Base-by-base conservation (phyloP, 1,140 invertebrate genomes). In the Gryon sp. region DNA sequence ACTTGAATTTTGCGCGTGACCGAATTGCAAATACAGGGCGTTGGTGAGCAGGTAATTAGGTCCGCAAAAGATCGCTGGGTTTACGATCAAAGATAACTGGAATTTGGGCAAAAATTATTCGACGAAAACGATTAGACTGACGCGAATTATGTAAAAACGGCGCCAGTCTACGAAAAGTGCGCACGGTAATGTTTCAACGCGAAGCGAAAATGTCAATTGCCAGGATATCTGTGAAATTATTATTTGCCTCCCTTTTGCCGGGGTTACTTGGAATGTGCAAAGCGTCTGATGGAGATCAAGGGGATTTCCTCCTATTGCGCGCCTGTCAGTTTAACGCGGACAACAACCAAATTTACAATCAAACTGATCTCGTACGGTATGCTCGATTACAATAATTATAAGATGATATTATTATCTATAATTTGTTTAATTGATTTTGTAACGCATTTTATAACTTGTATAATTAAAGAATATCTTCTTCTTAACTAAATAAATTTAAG, bases 351-450 rank as follows among this genome's bases (percentile, higher is more conserved):
- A 77, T 60, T 15, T 85, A 87, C n/a, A 66, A 79, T 14, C 57
- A 82, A 16, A 55, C 72, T 1, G 86, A 87, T 80, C 70, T 87
- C 9, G 16, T 88, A 9, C 52, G 70, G 87, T 88, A 57, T 84
- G 83, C 77, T 60, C 20, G 1, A 18, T 15, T 48, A 20, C 12
- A 0, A 24, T 34, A 59, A 59, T 59, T 30, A 8, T 5, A 15
- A 15, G n/a, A 20, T 52, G 9, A 52, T 36, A 19, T 0, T 15
- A 40, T 26, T 40, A 22, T 32, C 6, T 34, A 38, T 6, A 32
- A n/a, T 11, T 32, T 7, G 4, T 6, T 9, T 5, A n/a, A 7
- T 24, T 24, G 22, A 24, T n/a, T n/a, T n/a, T n/a, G n/a, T n/a
- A n/a, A n/a, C n/a, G n/a, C n/a, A n/a, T n/a, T n/a, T n/a, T n/a